phyloP scores from a whole-genome alignment of 2,113 vertebrate species.

The Melierax canorus region DNA sequence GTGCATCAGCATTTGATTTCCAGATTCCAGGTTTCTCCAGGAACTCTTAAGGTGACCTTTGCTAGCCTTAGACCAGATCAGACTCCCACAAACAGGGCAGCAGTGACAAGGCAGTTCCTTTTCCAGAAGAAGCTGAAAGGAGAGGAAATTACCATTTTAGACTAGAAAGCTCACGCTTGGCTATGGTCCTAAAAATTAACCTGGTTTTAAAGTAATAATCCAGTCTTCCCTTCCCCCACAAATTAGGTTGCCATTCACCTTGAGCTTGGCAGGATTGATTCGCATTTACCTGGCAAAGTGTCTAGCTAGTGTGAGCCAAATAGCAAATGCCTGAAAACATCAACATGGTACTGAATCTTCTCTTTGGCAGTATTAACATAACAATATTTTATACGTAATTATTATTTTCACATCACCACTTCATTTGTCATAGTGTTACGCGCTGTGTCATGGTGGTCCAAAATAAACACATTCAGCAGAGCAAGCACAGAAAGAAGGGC shows the following conservation, averaged over 20 bases:
- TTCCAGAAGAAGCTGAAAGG: not conserved
- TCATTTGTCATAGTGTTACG: not conserved
- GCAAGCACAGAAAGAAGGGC: not conserved
- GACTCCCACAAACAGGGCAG: not conserved
- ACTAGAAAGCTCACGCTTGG: not conserved
- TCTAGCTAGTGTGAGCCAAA: not conserved
- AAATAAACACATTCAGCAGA: not conserved
- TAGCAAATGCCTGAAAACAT: not conserved
- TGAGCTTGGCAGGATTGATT: not conserved
- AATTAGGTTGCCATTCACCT: not conserved
- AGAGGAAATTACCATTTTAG: not conserved
- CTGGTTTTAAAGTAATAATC: not conserved
- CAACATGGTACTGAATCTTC: not conserved
- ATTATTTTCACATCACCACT: constrained; percentile 10
- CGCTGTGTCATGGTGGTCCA: not conserved
- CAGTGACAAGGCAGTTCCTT: not conserved
- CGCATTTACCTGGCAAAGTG: not conserved
- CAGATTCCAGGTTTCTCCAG: not conserved
- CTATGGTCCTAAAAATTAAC: not conserved
- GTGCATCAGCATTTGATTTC: not conserved
- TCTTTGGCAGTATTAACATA: not conserved
- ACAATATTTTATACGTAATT: not conserved
- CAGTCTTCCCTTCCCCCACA: not conserved
- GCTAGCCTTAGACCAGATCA: not conserved
- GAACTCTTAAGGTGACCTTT: not conserved